A percentile compares a stretch with the other conserved stretches of the same genome.
phyloP scores from a whole-genome alignment of 2,888 invertebrate species.

The Drosophila maculinotata region DNA sequence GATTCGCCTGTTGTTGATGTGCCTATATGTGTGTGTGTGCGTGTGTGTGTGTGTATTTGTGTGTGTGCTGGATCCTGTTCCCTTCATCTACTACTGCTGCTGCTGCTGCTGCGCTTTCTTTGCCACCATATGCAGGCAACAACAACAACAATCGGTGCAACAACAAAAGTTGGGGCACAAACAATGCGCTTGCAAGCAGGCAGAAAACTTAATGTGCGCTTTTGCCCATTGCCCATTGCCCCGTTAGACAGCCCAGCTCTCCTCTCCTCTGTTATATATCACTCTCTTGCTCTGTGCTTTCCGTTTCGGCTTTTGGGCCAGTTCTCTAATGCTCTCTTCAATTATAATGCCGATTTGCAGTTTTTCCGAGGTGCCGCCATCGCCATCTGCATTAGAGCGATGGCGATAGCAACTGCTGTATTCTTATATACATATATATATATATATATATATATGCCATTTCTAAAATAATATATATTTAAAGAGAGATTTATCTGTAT shows the following conservation, averaged over 20 bases:
- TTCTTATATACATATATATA: slow-evolving; percentile 8
- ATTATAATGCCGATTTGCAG: slow-evolving; percentile 56
- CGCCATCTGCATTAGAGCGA: slow-evolving; percentile 42
- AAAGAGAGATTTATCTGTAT: too few relatives aligned
- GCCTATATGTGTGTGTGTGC: slow-evolving; percentile 3
- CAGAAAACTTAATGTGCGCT: slow-evolving; percentile 76
- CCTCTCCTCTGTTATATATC: slow-evolving; percentile 5
- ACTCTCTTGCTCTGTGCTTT: not conserved
- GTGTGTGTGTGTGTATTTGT: slow-evolving; percentile 21
- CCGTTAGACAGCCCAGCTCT: slow-evolving; percentile 4
- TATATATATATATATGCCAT: too few relatives aligned
- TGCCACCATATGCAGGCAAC: slow-evolving; percentile 53
- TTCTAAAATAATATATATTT: too few relatives aligned
- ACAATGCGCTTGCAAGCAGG: slow-evolving; percentile 64
- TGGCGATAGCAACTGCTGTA: slow-evolving; percentile 23
- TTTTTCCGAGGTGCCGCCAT: slow-evolving; percentile 41
- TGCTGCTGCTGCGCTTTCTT: slow-evolving; percentile 62
- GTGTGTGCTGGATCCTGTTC: slow-evolving; percentile 41
- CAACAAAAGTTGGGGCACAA: slow-evolving; percentile 39
- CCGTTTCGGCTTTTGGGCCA: slow-evolving; percentile 22
- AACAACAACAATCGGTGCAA: slow-evolving; percentile 41
- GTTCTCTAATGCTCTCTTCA: slow-evolving; percentile 57
- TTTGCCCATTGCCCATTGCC: slow-evolving; percentile 41
- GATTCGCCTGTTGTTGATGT: slow-evolving; percentile 69
- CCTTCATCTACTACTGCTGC: slow-evolving; percentile 35